Percentiles rank a stretch among this genome's conserved stretches.
Evolutionary conservation across 1,140 invertebrate species (phyloP).

Genomic region (Drosophila varians): DNA sequence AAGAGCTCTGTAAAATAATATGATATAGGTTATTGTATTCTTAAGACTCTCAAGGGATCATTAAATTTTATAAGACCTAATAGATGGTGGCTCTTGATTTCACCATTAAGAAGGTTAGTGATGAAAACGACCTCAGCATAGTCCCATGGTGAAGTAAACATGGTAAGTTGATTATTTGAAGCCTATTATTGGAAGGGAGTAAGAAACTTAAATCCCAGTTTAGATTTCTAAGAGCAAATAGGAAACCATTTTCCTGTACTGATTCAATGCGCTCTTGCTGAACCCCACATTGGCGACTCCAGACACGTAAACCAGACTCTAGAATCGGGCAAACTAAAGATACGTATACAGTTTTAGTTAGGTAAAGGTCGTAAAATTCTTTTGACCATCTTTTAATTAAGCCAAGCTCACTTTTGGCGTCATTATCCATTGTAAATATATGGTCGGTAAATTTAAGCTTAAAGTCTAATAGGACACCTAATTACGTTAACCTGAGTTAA

Average conservation of each 20-base stretch:
- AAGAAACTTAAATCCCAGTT: neutral
- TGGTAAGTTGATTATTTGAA: neutral
- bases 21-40: neutral
- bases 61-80: too few species aligned
- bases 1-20: neutral
- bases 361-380: neutral
- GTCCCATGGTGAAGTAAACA: neutral
- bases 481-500: too few species aligned
- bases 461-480: neutral
- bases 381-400: neutral
- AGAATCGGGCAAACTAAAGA: neutral
- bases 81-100: too few species aligned
- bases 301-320: neutral
- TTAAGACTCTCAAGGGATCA: too few species aligned
- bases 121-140: neutral
- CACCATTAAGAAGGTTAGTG: neutral
- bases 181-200: neutral
- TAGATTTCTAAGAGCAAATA: neutral
- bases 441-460: too few species aligned
- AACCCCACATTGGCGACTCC: neutral
- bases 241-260: neutral
- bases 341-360: neutral
- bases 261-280: neutral
- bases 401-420: neutral
- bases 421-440: neutral